These are phyloP conservation scores for Fratercula arctica DNA, from an alignment of 2,797 vertebrate species.

Conservation along the genomic window DNA sequence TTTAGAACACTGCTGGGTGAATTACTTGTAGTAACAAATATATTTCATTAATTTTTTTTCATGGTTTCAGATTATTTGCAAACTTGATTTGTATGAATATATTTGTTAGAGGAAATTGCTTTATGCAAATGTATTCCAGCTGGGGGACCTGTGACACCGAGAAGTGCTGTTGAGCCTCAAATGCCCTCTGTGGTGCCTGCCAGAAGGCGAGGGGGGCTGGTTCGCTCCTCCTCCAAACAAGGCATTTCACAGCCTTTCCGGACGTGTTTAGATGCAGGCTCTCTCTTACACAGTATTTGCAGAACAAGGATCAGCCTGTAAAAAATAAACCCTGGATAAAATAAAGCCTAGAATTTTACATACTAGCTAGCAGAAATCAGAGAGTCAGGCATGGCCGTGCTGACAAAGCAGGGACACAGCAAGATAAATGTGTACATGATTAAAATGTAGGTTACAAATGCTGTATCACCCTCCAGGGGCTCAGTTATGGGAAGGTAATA, in stretches of 20 bases:
- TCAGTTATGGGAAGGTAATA: background rate
- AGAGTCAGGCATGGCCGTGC: background rate
- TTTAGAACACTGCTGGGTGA: background rate
- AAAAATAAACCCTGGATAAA: background rate
- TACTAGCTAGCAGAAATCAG: background rate
- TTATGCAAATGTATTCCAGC: slow-evolving; percentile 58
- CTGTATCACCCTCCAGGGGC: background rate
- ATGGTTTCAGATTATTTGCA: slow-evolving; percentile 18
- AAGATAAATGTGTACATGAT: background rate
- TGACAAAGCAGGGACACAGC: background rate
- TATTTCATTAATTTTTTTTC: background rate
- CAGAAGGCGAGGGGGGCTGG: background rate
- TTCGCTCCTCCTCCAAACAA: background rate
- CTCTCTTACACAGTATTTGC: background rate
- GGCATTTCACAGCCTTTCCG: slow-evolving; percentile 30
- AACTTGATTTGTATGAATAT: slow-evolving; percentile 25
- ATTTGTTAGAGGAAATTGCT: slow-evolving; percentile 61
- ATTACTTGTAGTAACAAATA: slow-evolving; percentile 5
- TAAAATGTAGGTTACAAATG: background rate
- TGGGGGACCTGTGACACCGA: slow-evolving; percentile 31
- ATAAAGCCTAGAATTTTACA: background rate
- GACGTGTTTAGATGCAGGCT: background rate
- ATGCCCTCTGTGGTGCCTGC: slow-evolving; percentile 21
- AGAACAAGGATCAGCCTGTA: background rate
- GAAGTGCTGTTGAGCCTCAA: slow-evolving; percentile 26